Conservation (phyloP, 2,888 invertebrate genomes). For the Eueremaeus valkanovi region DNA sequence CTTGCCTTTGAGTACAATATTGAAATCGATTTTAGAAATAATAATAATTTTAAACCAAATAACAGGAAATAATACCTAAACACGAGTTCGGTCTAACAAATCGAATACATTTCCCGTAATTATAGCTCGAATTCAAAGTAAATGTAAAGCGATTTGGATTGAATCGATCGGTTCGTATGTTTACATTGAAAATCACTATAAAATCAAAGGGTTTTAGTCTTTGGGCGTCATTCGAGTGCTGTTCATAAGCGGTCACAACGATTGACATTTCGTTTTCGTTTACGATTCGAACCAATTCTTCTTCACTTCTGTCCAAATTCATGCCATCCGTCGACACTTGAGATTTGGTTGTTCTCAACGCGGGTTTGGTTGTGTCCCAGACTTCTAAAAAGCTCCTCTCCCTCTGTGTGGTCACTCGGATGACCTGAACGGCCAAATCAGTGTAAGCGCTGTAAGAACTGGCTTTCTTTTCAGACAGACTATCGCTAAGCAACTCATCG, state of each 20-base stretch:
- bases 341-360: background rate
- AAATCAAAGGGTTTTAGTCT: conserved; percentile 33
- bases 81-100: background rate
- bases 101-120: conserved; percentile 9
- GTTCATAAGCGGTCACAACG: conserved; percentile 15
- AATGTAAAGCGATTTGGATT: background rate
- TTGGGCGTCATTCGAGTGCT: conserved; percentile 11
- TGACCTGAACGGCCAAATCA: conserved; percentile 7
- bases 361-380: conserved; percentile 21
- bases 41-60: background rate
- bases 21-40: background rate
- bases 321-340: background rate
- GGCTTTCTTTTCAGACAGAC: background rate
- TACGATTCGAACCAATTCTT: conserved; percentile 9
- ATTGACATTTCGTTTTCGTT: conserved; percentile 4
- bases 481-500: background rate
- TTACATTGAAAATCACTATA: conserved; percentile 27
- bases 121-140: background rate
- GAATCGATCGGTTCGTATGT: background rate
- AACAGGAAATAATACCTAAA: conserved; percentile 22
- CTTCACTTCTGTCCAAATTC: background rate
- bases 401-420: background rate
- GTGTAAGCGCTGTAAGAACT: background rate
- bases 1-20: background rate
- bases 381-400: background rate